Evolutionary conservation across 2,888 invertebrate species (phyloP), one percentile per base, ranked within the genome.

Genomic region (Dynastes grantii): DNA sequence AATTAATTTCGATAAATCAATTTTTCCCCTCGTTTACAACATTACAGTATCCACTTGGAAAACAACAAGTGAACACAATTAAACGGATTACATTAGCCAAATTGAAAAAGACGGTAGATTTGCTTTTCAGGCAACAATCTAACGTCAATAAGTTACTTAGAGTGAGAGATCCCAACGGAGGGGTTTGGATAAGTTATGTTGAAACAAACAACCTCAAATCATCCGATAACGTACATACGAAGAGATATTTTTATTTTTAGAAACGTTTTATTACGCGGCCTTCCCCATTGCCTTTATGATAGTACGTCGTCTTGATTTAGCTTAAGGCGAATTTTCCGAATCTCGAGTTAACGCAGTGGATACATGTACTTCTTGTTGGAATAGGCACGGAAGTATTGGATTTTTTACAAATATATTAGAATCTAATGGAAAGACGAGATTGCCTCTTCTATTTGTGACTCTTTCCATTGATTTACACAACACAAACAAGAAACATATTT

Each of bases 121-220:
- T 16, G 2, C 16, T 2, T 13, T 53, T 13, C 3, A 5, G 53
- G 53, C 53, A 16, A 53, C 16, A 53, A 53, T 3, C 53, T 2
- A 53, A 53, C 53, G 16, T 53, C 53, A 53, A 53, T 53, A 53
- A 53, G 53, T 16, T 53, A 53, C 13, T 16, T 53, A 53, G 13
- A 13, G 13, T 13, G 53, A 5, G 53, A 13, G 29, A 32, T 63
- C 63, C 63, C 63, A 63, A 29, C 32, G 63, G 63, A 29, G 29
- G 11, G 29, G 29, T 63, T 63, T 63, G 9, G 9, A 32, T 63
- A 63, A 63, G 63, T 63, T 63, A 63, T 63, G 63, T 63, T 32
- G 63, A 63, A 29, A 63, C 32, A 63, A 32, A 63, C 29, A 63
- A 29, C 37, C 63, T 29, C 29, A 63, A 63, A 63, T 32, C 63